Evolutionary conservation across 2,797 vertebrate genomes (phyloP).

Genomic region (Melanotaenia nigrans): DNA sequence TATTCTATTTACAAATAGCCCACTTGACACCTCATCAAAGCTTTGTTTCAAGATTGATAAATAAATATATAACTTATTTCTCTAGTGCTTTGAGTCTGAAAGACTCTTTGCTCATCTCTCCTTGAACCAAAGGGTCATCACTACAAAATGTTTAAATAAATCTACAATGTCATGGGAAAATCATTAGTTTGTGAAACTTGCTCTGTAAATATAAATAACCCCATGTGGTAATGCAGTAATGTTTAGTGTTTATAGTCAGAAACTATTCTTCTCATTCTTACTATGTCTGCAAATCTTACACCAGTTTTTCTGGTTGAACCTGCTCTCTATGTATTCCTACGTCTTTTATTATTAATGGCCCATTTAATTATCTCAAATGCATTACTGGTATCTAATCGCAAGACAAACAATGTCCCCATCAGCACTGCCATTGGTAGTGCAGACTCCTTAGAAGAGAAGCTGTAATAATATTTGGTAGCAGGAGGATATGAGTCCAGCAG

Average conservation of each 20-base stretch:
- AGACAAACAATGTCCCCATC: background rate
- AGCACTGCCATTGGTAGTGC: background rate
- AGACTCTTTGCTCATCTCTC: conserved; percentile 8
- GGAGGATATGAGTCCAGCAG: background rate
- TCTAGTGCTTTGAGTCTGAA: background rate
- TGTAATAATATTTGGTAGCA: background rate
- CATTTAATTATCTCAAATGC: background rate
- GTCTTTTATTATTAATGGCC: conserved; percentile 9
- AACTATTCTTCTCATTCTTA: conserved; percentile 18
- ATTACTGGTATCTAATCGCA: background rate
- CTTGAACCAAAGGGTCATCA: conserved; percentile 26
- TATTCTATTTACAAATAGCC: background rate
- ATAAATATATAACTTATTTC: background rate
- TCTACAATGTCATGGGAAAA: conserved; percentile 41
- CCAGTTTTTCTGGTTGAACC: background rate
- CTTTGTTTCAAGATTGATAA: background rate
- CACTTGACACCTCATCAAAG: background rate
- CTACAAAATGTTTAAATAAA: conserved; percentile 31
- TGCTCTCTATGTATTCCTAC: background rate
- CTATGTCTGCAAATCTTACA: conserved; percentile 43
- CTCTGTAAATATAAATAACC: background rate
- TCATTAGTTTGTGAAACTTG: conserved; percentile 21
- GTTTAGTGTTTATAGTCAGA: conserved; percentile 36
- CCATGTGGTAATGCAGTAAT: background rate
- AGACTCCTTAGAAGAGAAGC: background rate